These are phyloP conservation scores for Lacerta bilineata DNA, from an alignment of 2,797 vertebrate species.

Conservation along the genomic window DNA sequence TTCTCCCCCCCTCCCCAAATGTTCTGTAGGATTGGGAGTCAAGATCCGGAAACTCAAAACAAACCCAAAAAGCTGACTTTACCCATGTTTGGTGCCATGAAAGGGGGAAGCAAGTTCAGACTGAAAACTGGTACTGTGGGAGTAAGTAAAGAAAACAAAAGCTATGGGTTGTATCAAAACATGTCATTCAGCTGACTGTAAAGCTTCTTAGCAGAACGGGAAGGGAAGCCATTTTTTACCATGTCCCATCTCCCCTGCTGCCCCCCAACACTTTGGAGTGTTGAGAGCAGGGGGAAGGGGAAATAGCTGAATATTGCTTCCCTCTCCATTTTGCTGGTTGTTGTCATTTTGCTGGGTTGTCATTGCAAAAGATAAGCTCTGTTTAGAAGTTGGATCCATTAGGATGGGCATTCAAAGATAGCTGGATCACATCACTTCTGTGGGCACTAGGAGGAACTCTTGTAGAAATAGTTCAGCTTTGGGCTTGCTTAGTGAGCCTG, in stretches of 20 bases:
- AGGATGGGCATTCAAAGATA: neutral
- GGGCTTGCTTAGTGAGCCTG: neutral
- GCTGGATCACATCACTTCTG: neutral
- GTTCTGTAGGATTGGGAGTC: constrained; percentile 65
- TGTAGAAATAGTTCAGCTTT: neutral
- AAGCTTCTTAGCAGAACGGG: no score
- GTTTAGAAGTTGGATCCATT: neutral
- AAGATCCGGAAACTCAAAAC: constrained; percentile 73
- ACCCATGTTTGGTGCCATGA: constrained; percentile 97
- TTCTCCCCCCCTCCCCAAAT: neutral
- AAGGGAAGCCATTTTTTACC: no score
- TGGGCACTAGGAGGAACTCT: neutral
- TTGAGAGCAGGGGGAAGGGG: neutral
- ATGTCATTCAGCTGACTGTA: no score
- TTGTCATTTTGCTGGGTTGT: no score
- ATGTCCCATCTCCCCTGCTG: no score
- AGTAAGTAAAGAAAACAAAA: constrained; percentile 80
- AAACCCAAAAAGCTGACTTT: constrained; percentile 88
- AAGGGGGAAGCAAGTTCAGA: constrained; percentile 96
- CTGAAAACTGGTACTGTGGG: constrained; percentile 96
- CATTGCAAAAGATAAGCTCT: neutral
- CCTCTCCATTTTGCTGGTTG: neutral
- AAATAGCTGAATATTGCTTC: neutral
- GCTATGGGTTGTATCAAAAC: no score
- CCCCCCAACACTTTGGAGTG: no score